phyloP scores from a whole-genome alignment of 1,140 invertebrate species.

The Drosophila serrata region DNA sequence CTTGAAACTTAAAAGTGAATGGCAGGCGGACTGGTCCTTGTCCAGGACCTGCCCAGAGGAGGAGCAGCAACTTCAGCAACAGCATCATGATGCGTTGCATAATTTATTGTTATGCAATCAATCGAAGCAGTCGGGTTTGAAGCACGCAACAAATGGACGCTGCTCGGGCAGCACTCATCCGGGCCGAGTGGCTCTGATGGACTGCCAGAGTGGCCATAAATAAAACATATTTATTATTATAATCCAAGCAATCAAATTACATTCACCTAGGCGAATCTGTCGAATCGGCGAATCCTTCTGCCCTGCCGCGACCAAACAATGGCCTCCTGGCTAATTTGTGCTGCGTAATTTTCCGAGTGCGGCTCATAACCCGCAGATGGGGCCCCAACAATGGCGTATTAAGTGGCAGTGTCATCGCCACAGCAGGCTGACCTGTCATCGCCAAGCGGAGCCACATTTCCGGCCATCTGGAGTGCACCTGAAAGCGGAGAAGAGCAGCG shows the following conservation, averaged over 20 bases:
- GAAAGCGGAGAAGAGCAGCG: neutral
- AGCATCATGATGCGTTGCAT: constrained; percentile 53
- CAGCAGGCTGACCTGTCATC: constrained; percentile 55
- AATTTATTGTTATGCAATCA: constrained; percentile 68
- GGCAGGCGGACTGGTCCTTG: constrained; percentile 32
- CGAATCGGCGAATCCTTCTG: neutral
- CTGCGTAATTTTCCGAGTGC: constrained; percentile 64
- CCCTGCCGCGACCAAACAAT: constrained; percentile 20
- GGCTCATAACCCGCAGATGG: constrained; percentile 48
- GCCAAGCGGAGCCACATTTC: constrained; percentile 36
- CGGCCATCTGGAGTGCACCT: constrained; percentile 18
- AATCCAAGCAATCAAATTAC: constrained; percentile 41
- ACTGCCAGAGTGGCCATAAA: constrained; percentile 34
- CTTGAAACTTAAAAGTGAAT: constrained; percentile 48
- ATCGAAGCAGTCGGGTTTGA: constrained; percentile 34
- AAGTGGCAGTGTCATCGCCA: constrained; percentile 71
- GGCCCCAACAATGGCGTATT: constrained; percentile 41
- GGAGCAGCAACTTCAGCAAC: constrained; percentile 7
- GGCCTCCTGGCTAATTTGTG: constrained; percentile 45
- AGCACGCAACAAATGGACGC: constrained; percentile 46
- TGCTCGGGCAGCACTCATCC: constrained; percentile 23
- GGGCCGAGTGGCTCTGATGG: constrained; percentile 25
- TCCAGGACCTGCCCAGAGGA: constrained; percentile 21
- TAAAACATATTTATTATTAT: constrained; percentile 44
- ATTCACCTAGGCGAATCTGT: constrained; percentile 21